Percentiles rank a stretch among this genome's conserved stretches.
Conservation (phyloP, 2,888 invertebrate species). For the Acrocyrtus sp. region DNA sequence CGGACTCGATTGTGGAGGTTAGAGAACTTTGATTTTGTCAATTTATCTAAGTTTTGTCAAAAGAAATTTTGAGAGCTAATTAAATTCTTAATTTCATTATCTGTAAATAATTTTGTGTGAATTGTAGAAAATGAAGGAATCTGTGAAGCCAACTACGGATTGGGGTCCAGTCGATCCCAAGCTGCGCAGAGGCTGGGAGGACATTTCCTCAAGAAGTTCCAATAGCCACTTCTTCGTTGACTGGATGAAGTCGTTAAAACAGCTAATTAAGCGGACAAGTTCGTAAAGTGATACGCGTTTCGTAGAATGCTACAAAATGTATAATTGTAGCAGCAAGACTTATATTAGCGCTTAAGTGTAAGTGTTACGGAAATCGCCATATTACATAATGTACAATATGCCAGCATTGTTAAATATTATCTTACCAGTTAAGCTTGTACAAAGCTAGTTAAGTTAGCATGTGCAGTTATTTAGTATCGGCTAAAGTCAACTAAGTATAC, state of each 20-base stretch:
- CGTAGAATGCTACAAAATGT: no score
- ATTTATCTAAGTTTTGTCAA: neutral
- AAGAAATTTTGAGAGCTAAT: neutral
- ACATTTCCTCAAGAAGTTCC: neutral
- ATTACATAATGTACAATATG: no score
- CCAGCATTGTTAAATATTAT: no score
- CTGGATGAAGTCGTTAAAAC: conserved; percentile 13
- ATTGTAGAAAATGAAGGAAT: conserved; percentile 37
- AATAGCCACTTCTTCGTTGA: neutral
- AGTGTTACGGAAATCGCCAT: no score
- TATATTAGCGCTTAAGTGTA: no score
- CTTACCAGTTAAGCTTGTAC: no score
- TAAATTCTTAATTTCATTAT: no score
- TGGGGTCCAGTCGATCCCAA: conserved; percentile 44
- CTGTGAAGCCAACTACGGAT: conserved; percentile 38
- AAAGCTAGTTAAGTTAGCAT: no score
- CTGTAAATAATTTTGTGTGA: neutral
- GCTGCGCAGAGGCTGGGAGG: conserved; percentile 19
- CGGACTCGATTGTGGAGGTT: conserved; percentile 25
- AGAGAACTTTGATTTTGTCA: neutral
- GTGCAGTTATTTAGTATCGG: no score
- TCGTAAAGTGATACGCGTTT: no score
- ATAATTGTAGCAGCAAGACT: no score
- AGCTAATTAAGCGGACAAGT: neutral
- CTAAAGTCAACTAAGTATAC: no score